phyloP scores from a whole-genome alignment of 2,797 vertebrate genomes.

The Nyctibius grandis region DNA sequence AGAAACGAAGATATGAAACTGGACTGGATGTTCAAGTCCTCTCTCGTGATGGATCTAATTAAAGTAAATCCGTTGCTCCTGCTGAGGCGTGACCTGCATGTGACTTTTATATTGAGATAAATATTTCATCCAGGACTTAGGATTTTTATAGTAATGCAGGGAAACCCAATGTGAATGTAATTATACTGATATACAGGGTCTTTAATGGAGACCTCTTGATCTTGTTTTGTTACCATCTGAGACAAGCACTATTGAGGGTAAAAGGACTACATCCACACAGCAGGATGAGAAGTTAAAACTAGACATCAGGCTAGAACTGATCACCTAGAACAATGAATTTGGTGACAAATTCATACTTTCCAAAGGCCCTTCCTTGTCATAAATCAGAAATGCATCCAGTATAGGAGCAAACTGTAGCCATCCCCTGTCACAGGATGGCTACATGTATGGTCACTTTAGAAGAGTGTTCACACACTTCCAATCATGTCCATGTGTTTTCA shows the following conservation, averaged over 20 bases:
- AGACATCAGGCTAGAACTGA: neutral
- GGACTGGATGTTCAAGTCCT: conserved; percentile 95
- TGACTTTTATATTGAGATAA: neutral
- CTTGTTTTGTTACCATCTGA: neutral
- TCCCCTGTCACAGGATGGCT: neutral
- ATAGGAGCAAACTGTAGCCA: neutral
- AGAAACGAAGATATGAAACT: conserved; percentile 86
- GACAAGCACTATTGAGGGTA: neutral
- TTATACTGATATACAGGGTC: neutral
- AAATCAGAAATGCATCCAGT: neutral
- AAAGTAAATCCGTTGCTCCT: conserved; percentile 74
- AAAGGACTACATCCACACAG: neutral
- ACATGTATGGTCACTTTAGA: neutral
- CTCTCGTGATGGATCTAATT: conserved; percentile 88
- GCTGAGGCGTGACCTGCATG: neutral
- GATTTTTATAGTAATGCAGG: neutral
- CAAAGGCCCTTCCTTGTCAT: neutral
- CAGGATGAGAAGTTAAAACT: neutral
- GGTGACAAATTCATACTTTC: neutral
- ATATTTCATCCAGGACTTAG: neutral
- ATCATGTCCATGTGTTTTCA: neutral
- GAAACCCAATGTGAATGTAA: neutral
- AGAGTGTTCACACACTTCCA: neutral
- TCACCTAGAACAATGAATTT: neutral
- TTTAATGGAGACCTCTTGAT: neutral